Conservation (phyloP, 2,888 invertebrate species). For the Choristoneura rosaceana region DNA sequence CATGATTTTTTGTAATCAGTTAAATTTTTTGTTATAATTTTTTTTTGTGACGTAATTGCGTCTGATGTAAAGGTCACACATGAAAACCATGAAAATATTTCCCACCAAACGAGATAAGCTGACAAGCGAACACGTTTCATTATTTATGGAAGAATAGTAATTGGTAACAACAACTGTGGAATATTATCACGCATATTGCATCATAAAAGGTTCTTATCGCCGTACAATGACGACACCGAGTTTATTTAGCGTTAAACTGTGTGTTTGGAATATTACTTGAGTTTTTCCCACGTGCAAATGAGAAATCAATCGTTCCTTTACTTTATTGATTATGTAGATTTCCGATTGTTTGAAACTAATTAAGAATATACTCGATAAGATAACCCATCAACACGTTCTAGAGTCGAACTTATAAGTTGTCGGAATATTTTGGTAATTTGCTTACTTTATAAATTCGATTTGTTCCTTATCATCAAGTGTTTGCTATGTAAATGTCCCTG, state of each 20-base stretch:
- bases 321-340: conserved; percentile 2
- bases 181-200: conserved; percentile 47
- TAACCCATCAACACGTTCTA: background rate
- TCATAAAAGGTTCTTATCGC: conserved; percentile 49
- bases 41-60: conserved; percentile 14
- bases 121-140: conserved; percentile 11
- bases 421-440: background rate
- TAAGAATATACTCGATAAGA: background rate
- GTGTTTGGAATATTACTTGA: conserved; percentile 27
- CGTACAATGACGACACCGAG: conserved; percentile 32
- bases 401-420: background rate
- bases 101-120: conserved; percentile 17
- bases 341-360: background rate
- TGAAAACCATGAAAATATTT: conserved; percentile 15
- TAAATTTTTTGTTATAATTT: too few relatives aligned
- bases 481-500: background rate
- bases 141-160: conserved; percentile 25
- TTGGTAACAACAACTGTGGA: conserved; percentile 38
- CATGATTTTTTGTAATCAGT: too few relatives aligned
- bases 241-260: conserved; percentile 26
- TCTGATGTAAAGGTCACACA: conserved; percentile 20
- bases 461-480: background rate
- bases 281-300: conserved; percentile 22
- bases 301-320: background rate
- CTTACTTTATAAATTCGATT: conserved; percentile 2